phyloP scores from a whole-genome alignment of 2,888 invertebrate species.

The Agrotis clavis region DNA sequence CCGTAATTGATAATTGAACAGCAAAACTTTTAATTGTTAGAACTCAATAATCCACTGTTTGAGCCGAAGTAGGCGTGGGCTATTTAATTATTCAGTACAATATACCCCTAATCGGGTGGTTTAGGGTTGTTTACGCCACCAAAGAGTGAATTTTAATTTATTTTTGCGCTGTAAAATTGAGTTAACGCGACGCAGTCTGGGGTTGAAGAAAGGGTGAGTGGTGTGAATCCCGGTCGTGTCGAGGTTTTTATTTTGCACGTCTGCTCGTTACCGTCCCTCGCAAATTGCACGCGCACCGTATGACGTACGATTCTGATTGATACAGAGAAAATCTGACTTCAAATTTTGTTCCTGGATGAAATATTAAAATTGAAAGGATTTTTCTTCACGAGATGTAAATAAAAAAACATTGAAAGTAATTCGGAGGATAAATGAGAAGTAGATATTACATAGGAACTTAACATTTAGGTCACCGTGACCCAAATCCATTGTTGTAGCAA shows the following conservation, averaged over 20 bases:
- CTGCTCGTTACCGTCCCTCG: conserved; percentile 49
- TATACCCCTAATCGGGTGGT: conserved; percentile 72
- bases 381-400: conserved; percentile 16
- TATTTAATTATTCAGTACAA: conserved; percentile 83
- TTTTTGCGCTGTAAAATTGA: conserved; percentile 64
- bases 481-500: conserved; percentile 38
- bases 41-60: conserved; percentile 78
- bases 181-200: conserved; percentile 48
- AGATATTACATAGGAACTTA: conserved; percentile 5
- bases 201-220: conserved; percentile 44
- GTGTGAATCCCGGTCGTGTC: conserved; percentile 28
- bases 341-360: conserved; percentile 1
- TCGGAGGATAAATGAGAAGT: conserved; percentile 20
- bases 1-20: conserved; percentile 82
- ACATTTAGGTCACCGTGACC: conserved; percentile 29
- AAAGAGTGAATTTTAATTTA: conserved; percentile 67
- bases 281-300: conserved; percentile 49
- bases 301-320: conserved; percentile 30
- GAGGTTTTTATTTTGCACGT: conserved; percentile 58
- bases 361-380: conserved; percentile 9
- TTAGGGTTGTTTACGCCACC: conserved; percentile 66
- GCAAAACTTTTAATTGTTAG: conserved; percentile 81
- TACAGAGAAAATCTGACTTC: conserved; percentile 18
- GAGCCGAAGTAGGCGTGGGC: conserved; percentile 64
- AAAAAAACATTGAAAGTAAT: conserved; percentile 1